Base-by-base conservation (phyloP, 2,113 vertebrate species). In the Vidua macroura region DNA sequence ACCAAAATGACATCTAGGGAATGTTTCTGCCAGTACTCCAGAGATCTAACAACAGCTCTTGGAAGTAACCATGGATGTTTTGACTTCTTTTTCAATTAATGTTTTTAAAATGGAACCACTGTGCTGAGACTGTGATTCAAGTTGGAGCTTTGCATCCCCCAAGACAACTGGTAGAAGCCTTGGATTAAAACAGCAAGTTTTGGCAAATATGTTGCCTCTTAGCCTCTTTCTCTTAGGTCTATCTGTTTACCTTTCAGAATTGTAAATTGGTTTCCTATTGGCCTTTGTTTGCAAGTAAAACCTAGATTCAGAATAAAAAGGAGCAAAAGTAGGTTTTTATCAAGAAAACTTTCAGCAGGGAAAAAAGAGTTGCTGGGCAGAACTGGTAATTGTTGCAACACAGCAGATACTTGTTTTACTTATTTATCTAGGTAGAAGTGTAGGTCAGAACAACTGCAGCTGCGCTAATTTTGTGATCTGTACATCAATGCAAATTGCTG, bases 71-170 rank as follows among this genome's bases (percentile, higher is more conserved):
- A 3, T 23, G 70, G 52, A 70, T 92, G 68, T 95, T 91, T 93
- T 90, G 84, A 86, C 76, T 95, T 92, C 60, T 86, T 88, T 90
- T 86, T 75, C 49, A 72, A 86, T 95, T 94, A 88, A 92, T 93
- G 48, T 33, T 60, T 95, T 86, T 90, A 73, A 69, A 90, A 86
- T 94, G 52, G 37, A 94, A 31, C 41, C 79, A 15, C 58, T 75
- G n/a, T 13, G 1, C 83, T 28, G 44, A 81, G 86, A 15, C 41
- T 93, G 60, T 60, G 79, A 58, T 81, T 78, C 66, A 67, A 25
- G 23, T 49, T 90, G 73, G 43, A 90, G 28, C 62, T 92, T 88
- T n/a, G 7, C 72, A 70, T 93, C 85, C 43, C 56, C 15, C 9
- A 28, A 64, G 88, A 83, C 27, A 53, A 39, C 39, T 86, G 23